These are phyloP conservation scores for Atlantisia rogersi DNA, from an alignment of 2,113 vertebrate genomes.

Conservation along the genomic window DNA sequence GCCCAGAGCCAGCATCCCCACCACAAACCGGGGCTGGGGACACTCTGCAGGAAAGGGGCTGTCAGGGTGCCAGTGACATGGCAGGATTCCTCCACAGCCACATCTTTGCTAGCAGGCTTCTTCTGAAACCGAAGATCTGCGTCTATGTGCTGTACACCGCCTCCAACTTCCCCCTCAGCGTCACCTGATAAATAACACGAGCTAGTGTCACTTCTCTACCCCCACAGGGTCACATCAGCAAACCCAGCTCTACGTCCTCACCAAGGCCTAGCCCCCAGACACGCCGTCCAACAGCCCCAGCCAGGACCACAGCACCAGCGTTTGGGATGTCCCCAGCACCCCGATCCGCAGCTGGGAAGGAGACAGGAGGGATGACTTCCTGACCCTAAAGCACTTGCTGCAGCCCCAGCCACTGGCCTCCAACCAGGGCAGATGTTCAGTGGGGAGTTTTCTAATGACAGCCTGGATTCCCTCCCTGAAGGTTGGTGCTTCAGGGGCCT, in stretches of 20 bases:
- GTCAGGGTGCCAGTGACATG: too few relatives aligned
- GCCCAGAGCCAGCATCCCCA: rapidly evolving
- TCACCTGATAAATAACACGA: too few relatives aligned
- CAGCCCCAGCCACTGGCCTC: rapidly evolving
- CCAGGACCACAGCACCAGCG: rapidly evolving
- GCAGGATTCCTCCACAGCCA: too few relatives aligned
- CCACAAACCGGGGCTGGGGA: too few relatives aligned
- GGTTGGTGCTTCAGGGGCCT: background rate
- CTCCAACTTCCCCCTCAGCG: too few relatives aligned
- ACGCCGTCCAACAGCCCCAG: background rate
- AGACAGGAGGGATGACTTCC: rapidly evolving
- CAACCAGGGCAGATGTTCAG: background rate
- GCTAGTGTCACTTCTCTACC: background rate
- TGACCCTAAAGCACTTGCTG: background rate
- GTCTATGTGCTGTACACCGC: too few relatives aligned
- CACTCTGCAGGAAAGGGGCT: too few relatives aligned
- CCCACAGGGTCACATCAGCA: too few relatives aligned
- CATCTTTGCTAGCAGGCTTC: too few relatives aligned
- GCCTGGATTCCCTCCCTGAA: background rate
- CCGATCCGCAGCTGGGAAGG: rapidly evolving
- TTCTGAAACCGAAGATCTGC: too few relatives aligned
- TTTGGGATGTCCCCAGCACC: rapidly evolving
- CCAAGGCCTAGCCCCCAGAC: rapidly evolving
- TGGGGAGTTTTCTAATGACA: rapidly evolving
- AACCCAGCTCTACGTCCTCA: background rate